phyloP scores from a whole-genome alignment of 2,113 vertebrate genomes.

The Prinia subflava region DNA sequence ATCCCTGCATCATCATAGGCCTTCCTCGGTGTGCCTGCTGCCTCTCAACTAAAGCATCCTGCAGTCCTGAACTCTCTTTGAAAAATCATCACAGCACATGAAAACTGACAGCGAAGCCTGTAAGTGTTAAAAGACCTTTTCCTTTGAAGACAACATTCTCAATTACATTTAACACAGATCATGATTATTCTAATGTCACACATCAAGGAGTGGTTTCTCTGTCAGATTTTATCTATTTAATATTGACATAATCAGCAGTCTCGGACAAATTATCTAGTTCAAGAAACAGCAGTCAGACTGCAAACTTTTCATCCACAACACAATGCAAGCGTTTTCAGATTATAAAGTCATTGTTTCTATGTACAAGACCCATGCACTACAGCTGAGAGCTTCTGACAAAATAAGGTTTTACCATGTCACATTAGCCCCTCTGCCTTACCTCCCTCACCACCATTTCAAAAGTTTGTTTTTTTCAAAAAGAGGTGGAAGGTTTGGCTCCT shows the following conservation, averaged over 20 bases:
- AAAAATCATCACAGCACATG: background rate
- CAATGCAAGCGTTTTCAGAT: background rate
- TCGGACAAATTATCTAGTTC: background rate
- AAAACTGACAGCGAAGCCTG: background rate
- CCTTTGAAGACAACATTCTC: background rate
- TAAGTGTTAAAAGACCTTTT: background rate
- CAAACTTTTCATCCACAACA: background rate
- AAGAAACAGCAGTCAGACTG: background rate
- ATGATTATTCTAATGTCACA: background rate
- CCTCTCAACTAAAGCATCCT: background rate
- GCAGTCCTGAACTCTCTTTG: background rate
- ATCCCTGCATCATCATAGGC: background rate
- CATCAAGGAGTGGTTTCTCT: background rate
- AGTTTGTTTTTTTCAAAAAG: background rate
- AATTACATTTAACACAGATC: background rate
- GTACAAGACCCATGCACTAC: accelerated
- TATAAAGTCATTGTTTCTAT: background rate
- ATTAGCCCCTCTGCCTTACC: background rate
- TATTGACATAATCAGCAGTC: background rate
- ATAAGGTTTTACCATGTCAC: background rate
- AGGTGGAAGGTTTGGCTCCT: background rate
- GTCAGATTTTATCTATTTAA: background rate
- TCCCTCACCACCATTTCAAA: background rate
- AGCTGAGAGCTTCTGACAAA: background rate
- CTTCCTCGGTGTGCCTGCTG: background rate